phyloP scores from a whole-genome alignment of 2,888 invertebrate genomes.

The Lycia hirtaria region DNA sequence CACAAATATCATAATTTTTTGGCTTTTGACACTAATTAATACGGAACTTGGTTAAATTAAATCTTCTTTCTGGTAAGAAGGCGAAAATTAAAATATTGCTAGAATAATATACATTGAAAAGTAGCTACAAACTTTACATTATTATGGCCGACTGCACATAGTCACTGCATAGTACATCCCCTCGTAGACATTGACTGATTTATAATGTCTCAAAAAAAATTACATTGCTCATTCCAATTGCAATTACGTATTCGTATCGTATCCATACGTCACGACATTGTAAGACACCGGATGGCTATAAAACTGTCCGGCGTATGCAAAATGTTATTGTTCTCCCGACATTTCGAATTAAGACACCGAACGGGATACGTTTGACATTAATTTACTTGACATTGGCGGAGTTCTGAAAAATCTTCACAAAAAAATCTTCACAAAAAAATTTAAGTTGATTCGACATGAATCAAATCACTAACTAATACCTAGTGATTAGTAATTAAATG shows the following conservation, averaged over 20 bases:
- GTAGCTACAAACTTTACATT: neutral
- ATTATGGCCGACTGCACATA: constrained; percentile 14
- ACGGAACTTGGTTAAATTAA: too few relatives aligned
- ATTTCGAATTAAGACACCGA: constrained; percentile 40
- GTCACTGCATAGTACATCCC: constrained; percentile 23
- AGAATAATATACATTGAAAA: neutral
- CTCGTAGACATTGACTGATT: constrained; percentile 38
- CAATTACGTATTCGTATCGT: constrained; percentile 52
- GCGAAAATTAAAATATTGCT: too few relatives aligned
- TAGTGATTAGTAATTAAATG: neutral
- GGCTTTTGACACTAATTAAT: too few relatives aligned
- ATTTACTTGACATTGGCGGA: too few relatives aligned
- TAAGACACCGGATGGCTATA: constrained; percentile 62
- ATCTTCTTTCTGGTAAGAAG: too few relatives aligned
- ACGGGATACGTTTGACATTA: constrained; percentile 1
- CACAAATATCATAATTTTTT: too few relatives aligned
- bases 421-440: too few relatives aligned
- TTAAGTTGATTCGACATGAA: too few relatives aligned
- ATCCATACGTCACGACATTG: constrained; percentile 50
- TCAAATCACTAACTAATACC: constrained; percentile 3
- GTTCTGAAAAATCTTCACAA: too few relatives aligned
- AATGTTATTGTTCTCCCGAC: constrained; percentile 40
- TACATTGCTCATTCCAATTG: constrained; percentile 29
- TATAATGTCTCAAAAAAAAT: constrained; percentile 35
- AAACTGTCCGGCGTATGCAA: constrained; percentile 57